phyloP scores from a whole-genome alignment of 2,888 invertebrate genomes.

The Pegoplata infirma region DNA sequence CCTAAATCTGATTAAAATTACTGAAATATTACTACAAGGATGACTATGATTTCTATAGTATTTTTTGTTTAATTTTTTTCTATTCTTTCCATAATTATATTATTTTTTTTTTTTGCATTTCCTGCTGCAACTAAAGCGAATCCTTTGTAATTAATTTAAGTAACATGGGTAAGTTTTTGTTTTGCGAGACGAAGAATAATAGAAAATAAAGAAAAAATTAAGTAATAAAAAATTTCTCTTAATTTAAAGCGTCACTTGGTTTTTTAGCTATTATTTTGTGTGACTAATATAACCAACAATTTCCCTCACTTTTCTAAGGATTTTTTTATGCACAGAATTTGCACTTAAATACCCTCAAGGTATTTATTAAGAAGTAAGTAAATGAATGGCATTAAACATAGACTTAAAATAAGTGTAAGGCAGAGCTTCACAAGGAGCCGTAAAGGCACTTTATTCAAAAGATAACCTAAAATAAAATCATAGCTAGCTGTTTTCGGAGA shows the following conservation, averaged over 20 bases:
- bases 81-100: not conserved
- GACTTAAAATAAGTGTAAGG: not conserved
- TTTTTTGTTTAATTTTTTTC: conserved; percentile 17
- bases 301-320: conserved; percentile 3
- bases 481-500: too few species aligned
- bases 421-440: not conserved
- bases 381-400: not conserved
- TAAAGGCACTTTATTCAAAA: too few species aligned
- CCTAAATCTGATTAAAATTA: not conserved
- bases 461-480: too few species aligned
- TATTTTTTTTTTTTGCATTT: too few species aligned
- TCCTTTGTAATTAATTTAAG: conserved; percentile 47
- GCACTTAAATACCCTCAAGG: conserved; percentile 33
- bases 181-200: conserved; percentile 8
- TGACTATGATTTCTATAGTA: conserved; percentile 15
- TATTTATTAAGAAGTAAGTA: not conserved
- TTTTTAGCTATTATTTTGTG: not conserved
- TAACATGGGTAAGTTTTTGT: conserved; percentile 24
- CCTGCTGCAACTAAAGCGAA: conserved; percentile 25
- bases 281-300: not conserved
- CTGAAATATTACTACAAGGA: not conserved
- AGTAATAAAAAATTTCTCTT: too few species aligned
- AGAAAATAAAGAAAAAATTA: not conserved
- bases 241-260: conserved; percentile 23
- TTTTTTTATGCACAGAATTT: conserved; percentile 20